These are phyloP conservation scores for Brachionichthys hirsutus DNA, from an alignment of 2,113 vertebrate genomes.

Conservation along the genomic window DNA sequence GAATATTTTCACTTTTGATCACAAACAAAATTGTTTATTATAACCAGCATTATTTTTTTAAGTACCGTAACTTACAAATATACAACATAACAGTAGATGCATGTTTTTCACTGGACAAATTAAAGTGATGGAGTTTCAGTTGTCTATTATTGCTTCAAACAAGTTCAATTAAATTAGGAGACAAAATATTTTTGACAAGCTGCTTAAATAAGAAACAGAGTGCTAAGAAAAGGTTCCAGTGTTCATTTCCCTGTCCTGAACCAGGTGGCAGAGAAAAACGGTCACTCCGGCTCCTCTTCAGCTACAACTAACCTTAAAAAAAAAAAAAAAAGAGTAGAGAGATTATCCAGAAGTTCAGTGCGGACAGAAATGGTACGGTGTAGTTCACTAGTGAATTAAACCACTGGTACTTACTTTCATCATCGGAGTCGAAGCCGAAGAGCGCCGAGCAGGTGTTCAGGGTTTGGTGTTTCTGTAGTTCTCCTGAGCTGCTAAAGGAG, in stretches of 20 bases:
- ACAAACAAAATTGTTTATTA: background rate
- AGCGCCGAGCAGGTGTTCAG: slow-evolving; percentile 94
- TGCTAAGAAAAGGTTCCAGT: slow-evolving; percentile 19
- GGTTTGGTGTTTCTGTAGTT: slow-evolving; percentile 87
- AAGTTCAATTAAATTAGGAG: background rate
- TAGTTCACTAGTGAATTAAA: too few species aligned
- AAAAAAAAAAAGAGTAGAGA: background rate
- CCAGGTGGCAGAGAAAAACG: background rate
- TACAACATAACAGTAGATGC: background rate
- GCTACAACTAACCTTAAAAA: slow-evolving; percentile 43
- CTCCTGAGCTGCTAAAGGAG: slow-evolving; percentile 87
- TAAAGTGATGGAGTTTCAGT: background rate
- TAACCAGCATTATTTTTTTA: background rate
- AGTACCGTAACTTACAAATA: background rate
- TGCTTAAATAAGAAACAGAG: background rate
- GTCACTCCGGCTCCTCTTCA: slow-evolving; percentile 16
- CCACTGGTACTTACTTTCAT: slow-evolving; percentile 88
- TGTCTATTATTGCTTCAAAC: slow-evolving; percentile 12
- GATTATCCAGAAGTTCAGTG: background rate
- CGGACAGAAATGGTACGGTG: too few species aligned
- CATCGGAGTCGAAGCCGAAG: slow-evolving; percentile 97
- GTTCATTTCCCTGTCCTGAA: slow-evolving; percentile 13
- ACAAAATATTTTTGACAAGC: background rate
- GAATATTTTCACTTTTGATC: background rate
- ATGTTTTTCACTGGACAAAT: background rate